Evolutionary conservation across 2,888 invertebrate species (phyloP), one percentile per base, ranked within the genome.

Genomic region (Drosophila melanosoma): DNA sequence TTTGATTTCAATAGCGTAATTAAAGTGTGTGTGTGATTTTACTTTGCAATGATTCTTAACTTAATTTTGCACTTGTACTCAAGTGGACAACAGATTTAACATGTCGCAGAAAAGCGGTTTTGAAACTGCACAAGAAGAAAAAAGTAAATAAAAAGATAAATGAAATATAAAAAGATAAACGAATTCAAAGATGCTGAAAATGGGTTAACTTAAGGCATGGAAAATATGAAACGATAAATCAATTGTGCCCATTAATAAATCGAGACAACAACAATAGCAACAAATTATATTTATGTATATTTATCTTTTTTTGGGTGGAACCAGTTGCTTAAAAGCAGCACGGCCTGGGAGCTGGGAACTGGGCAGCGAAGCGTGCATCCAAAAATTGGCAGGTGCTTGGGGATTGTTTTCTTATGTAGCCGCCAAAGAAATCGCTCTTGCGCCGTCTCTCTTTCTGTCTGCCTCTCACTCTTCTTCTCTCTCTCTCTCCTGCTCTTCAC

Each of bases 341-440:
- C 23, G 3, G 20, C 33, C 49, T 70, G 74, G 61, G n/a, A 35
- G 58, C 57, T 60, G 64, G 57, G 52, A 60, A 48, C 49, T 59
- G 64, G 54, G 36, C 42, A 42, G 23, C 15, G 51, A 42, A 52
- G 58, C 77, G 52, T 61, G 73, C 73, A 66, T 56, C 49, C 32
- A n/a, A 76, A 86, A 82, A 82, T 88, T 81, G 83, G 86, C 86
- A 90, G 86, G 86, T 90, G 88, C 65, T 65, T 63, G 69, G 33
- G 23, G 23, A 45, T 23, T 23, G 45, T 45, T 45, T 45, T 45
- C 20, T 45, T 45, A 45, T 45, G 45, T 45, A 45, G 45, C 45
- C 23, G 45, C 45, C 45, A 23, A 45, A 45, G 45, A 45, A 45
- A 45, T 23, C 45, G 23, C 23, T 45, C 45, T 45, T 20, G 20